phyloP scores from a whole-genome alignment of 2,888 invertebrate species.

The Scaptomyza reducta region DNA sequence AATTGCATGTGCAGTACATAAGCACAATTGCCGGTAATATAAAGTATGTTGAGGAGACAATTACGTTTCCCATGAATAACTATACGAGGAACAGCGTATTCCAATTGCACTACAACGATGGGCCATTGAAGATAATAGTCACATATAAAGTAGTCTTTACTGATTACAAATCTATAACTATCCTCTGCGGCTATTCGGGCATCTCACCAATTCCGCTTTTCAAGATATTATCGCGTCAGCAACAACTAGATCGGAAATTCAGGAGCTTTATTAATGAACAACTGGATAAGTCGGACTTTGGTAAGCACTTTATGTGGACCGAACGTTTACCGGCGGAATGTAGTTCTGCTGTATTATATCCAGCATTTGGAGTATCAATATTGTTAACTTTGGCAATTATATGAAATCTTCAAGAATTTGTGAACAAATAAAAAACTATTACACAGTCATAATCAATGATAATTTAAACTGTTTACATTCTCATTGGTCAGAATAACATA shows the following conservation, averaged over 20 bases:
- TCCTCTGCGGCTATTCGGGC: constrained; percentile 18
- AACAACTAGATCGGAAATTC: not conserved
- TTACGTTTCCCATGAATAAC: constrained; percentile 20
- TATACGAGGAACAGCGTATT: constrained; percentile 19
- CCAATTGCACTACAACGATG: not conserved
- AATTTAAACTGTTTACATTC: no score
- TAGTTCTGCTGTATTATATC: not conserved
- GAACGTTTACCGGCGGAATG: constrained; percentile 12
- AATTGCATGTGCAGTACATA: constrained; percentile 22
- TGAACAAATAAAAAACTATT: no score
- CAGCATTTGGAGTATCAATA: not conserved
- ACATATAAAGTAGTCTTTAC: constrained; percentile 17
- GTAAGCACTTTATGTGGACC: not conserved
- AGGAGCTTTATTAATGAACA: not conserved
- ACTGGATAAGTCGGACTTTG: not conserved
- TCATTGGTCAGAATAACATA: no score
- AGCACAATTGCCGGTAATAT: not conserved
- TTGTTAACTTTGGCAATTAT: not conserved
- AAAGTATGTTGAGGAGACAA: constrained; percentile 1
- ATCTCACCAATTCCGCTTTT: constrained; percentile 1
- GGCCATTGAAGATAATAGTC: not conserved
- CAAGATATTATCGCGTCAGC: constrained; percentile 24
- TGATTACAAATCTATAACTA: not conserved
- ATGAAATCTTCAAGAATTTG: no score
- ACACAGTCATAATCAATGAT: no score